Percentiles rank a stretch among this genome's conserved stretches.
Conservation (phyloP, 2,113 vertebrate species). For the Elgaria multicarinata region DNA sequence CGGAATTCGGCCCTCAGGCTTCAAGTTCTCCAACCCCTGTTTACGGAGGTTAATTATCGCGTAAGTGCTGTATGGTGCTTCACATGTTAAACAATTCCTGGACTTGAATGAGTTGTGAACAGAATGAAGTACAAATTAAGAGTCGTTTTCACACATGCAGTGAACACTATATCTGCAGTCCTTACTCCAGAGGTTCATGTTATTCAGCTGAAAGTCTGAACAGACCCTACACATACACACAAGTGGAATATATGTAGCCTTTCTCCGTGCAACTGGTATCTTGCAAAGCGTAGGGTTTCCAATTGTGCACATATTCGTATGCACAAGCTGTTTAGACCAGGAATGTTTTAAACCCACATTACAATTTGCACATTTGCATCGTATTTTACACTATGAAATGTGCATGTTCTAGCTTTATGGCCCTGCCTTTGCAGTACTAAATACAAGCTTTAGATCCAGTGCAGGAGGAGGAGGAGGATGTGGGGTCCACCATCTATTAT, state of each 20-base stretch:
- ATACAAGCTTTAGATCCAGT: slow-evolving; percentile 9
- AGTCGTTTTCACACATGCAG: too few relatives aligned
- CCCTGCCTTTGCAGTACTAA: slow-evolving; percentile 10
- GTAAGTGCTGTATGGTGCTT: too few relatives aligned
- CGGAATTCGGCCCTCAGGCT: too few relatives aligned
- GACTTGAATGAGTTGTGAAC: too few relatives aligned
- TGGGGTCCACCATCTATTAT: background rate
- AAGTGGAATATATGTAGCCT: background rate
- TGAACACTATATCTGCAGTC: background rate
- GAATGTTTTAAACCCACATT: background rate
- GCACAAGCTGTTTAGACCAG: too few relatives aligned
- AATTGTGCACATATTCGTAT: background rate
- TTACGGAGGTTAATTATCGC: too few relatives aligned
- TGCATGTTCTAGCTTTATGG: slow-evolving; percentile 10
- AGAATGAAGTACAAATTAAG: too few relatives aligned
- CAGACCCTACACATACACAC: background rate
- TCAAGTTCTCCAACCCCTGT: too few relatives aligned
- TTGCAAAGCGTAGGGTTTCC: background rate
- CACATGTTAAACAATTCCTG: too few relatives aligned
- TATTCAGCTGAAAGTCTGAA: background rate
- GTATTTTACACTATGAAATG: slow-evolving; percentile 17
- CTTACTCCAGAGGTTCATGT: background rate
- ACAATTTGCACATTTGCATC: slow-evolving; percentile 26
- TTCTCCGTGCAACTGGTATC: background rate
- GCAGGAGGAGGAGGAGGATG: background rate